These are phyloP conservation scores for Trichonephila clavata DNA, from an alignment of 1,140 invertebrate species.

Conservation along the genomic window DNA sequence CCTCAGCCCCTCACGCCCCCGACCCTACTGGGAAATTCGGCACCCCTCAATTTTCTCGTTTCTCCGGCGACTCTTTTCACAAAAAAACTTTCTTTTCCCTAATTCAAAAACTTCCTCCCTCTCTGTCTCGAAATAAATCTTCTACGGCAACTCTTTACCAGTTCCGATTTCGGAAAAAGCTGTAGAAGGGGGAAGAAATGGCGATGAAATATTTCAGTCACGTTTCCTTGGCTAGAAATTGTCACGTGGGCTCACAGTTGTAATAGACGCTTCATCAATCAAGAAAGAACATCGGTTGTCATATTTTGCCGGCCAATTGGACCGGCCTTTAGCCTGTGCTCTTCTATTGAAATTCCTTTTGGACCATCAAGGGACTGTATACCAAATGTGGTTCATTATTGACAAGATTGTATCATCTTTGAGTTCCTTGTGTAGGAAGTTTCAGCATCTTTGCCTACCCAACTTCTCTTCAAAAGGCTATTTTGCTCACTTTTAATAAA, in stretches of 20 bases:
- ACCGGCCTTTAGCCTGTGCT: conserved; percentile 20
- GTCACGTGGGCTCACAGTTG: conserved; percentile 66
- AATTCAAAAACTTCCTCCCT: conserved; percentile 57
- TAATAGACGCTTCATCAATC: conserved; percentile 75
- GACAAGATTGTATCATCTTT: no score
- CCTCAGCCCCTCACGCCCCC: not conserved
- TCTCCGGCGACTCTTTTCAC: not conserved
- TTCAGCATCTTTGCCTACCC: no score
- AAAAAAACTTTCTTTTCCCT: not conserved
- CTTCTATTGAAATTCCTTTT: conserved; percentile 47
- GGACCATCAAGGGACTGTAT: conserved; percentile 23
- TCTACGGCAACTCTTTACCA: conserved; percentile 56
- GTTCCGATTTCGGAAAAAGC: conserved; percentile 42
- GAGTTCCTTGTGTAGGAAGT: no score
- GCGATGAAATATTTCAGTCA: conserved; percentile 62
- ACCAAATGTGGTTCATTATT: not conserved
- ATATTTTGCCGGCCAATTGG: conserved; percentile 69
- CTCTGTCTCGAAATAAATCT: conserved; percentile 66
- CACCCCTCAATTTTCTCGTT: conserved; percentile 57
- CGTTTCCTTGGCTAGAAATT: conserved; percentile 48
- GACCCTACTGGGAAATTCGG: conserved; percentile 49
- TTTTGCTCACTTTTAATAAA: no score
- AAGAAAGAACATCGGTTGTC: conserved; percentile 72
- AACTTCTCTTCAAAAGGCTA: no score
- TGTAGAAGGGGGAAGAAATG: not conserved